phyloP scores from a whole-genome alignment of 2,797 vertebrate species.

The Yasuhikotakia modesta region DNA sequence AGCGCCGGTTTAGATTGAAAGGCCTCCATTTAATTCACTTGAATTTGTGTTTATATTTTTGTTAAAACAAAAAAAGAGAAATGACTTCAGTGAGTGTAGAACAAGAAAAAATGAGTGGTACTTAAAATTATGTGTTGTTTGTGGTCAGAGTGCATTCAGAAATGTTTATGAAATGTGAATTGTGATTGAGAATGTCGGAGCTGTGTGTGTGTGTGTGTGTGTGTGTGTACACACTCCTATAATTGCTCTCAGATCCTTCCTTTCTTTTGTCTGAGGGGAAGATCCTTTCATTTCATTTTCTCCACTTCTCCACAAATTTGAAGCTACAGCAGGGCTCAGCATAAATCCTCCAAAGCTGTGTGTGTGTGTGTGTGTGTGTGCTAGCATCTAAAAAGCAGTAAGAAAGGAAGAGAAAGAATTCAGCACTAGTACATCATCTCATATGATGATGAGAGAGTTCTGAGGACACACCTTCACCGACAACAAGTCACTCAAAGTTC shows the following conservation, averaged over 20 bases:
- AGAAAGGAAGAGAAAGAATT: conserved; percentile 20
- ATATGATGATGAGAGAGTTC: conserved; percentile 12
- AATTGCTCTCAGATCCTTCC: conserved; percentile 47
- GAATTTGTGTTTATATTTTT: background rate
- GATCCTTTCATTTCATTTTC: conserved; percentile 49
- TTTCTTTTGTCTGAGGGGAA: conserved; percentile 38
- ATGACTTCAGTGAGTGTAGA: background rate
- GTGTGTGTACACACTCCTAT: background rate
- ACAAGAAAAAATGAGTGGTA: background rate
- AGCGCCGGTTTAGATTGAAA: background rate
- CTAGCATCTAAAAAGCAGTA: conserved; percentile 4
- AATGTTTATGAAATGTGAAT: conserved; percentile 20
- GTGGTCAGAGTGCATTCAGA: background rate
- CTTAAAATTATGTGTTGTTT: background rate
- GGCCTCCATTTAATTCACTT: background rate
- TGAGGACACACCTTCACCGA: background rate
- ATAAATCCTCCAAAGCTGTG: conserved; percentile 33
- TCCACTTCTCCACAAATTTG: conserved; percentile 44
- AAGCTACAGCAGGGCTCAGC: conserved; percentile 38
- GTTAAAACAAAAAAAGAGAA: background rate
- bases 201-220: conserved; percentile 19
- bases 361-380: background rate
- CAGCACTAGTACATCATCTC: conserved; percentile 15
- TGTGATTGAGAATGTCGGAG: background rate
- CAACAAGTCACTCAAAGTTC: conserved; percentile 29